These are phyloP conservation scores for Nemotelus pantherinus DNA, from an alignment of 2,888 invertebrate species.

Conservation along the genomic window DNA sequence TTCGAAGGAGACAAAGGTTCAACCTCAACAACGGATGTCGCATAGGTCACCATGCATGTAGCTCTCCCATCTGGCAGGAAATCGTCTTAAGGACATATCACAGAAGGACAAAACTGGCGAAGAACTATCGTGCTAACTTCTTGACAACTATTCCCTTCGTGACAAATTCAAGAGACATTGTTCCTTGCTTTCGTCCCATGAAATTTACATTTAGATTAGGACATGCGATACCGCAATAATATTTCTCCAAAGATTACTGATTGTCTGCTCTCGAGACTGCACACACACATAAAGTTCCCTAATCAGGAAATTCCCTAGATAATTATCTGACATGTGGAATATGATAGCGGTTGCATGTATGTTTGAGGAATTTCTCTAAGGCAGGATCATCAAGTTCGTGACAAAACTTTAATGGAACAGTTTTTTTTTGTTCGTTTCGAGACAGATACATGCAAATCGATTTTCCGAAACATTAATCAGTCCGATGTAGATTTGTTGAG, in stretches of 20 bases:
- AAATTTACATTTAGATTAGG: slow-evolving; percentile 44
- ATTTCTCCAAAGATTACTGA: slow-evolving; percentile 3
- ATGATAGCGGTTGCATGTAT: slow-evolving; percentile 24
- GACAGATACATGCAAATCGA: slow-evolving; percentile 35
- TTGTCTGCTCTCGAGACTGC: slow-evolving; percentile 1
- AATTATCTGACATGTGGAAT: slow-evolving; percentile 37
- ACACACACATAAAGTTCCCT: slow-evolving; percentile 15
- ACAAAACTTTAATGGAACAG: slow-evolving; percentile 26
- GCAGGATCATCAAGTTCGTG: slow-evolving; percentile 31
- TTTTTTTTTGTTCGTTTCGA: slow-evolving; percentile 3
- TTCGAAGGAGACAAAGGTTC: slow-evolving; percentile 29
- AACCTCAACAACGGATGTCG: neutral
- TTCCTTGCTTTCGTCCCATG: slow-evolving; percentile 13
- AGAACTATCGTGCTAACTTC: slow-evolving; percentile 29
- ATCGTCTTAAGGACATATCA: slow-evolving; percentile 33
- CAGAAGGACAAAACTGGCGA: slow-evolving; percentile 28
- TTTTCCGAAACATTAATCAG: slow-evolving; percentile 34
- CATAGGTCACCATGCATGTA: slow-evolving; percentile 26
- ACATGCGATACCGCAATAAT: slow-evolving; percentile 36
- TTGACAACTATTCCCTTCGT: slow-evolving; percentile 38
- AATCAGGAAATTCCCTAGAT: slow-evolving; percentile 38
- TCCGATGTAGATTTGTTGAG: neutral
- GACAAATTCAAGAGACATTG: slow-evolving; percentile 33
- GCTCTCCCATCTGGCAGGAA: neutral
- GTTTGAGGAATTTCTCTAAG: neutral